Percentiles rank a stretch among this genome's conserved stretches.
These are phyloP conservation scores for Xenopus borealis DNA, from an alignment of 2,113 vertebrate genomes.

Conservation along the genomic window DNA sequence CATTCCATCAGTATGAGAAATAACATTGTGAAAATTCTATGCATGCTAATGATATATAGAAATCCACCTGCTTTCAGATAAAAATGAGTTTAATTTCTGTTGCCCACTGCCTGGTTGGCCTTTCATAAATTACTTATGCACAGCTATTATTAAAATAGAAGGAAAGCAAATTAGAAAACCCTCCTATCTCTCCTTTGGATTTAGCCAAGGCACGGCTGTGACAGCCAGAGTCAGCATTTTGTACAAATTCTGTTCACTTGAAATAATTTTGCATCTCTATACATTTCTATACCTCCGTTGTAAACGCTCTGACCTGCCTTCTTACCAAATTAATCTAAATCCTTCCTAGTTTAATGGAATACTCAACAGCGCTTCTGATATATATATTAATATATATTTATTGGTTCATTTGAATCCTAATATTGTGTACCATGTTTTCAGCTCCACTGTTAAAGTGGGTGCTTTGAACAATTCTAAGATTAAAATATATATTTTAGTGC, in stretches of 20 bases:
- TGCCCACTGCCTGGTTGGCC: constrained; percentile 95
- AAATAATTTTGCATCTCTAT: constrained; percentile 83
- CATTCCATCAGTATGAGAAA: constrained; percentile 99
- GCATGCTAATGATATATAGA: constrained; percentile 99
- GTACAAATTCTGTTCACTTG: constrained; percentile 79
- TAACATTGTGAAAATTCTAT: constrained; percentile 99
- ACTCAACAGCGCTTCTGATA: constrained; percentile 84
- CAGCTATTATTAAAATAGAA: constrained; percentile 99
- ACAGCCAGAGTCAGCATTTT: constrained; percentile 97
- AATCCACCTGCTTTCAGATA: constrained; percentile 99
- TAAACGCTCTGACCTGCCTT: constrained; percentile 89
- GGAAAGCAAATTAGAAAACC: constrained; percentile 99
- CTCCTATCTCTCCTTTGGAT: constrained; percentile 98
- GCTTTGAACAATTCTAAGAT: constrained; percentile 77
- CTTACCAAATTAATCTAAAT: constrained; percentile 99
- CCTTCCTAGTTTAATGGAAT: constrained; percentile 96
- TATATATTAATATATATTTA: constrained; percentile 79
- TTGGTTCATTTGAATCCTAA: constrained; percentile 84
- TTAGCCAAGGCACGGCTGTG: constrained; percentile 90
- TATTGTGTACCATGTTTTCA: constrained; percentile 75
- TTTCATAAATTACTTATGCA: constrained; percentile 99
- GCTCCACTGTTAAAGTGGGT: constrained; percentile 52
- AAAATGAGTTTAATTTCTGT: constrained; percentile 99
- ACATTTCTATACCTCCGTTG: constrained; percentile 85
- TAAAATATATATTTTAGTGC: constrained; percentile 61